These are phyloP conservation scores for Australoheros scitulus DNA, from an alignment of 2,113 vertebrate genomes.

Conservation along the genomic window DNA sequence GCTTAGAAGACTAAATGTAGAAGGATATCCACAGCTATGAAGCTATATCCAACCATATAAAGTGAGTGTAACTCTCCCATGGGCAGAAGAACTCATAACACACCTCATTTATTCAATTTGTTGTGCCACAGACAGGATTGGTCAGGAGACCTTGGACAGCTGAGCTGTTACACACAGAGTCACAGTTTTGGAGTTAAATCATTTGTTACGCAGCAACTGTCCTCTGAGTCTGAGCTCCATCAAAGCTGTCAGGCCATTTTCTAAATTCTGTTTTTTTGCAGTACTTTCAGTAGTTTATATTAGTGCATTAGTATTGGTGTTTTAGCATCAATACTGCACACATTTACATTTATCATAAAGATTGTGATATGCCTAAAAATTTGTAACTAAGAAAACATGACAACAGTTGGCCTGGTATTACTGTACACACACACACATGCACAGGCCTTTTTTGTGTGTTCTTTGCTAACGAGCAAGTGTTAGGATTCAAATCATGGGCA, in stretches of 20 bases:
- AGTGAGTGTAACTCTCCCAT: background rate
- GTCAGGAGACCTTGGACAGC: background rate
- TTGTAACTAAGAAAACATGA: too few species aligned
- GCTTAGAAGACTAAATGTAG: background rate
- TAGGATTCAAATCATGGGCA: background rate
- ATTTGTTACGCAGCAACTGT: background rate
- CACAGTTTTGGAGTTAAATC: background rate
- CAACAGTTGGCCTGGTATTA: too few species aligned
- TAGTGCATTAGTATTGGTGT: background rate
- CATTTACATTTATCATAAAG: too few species aligned
- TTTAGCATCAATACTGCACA: too few species aligned
- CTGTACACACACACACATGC: too few species aligned
- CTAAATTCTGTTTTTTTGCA: background rate
- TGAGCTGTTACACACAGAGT: slow-evolving; percentile 1
- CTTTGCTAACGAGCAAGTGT: background rate
- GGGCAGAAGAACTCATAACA: slow-evolving; percentile 7
- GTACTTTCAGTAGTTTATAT: background rate
- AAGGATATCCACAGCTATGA: background rate
- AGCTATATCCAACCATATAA: slow-evolving; percentile 3
- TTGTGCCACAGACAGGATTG: background rate
- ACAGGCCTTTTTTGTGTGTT: too few species aligned
- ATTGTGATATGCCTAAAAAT: too few species aligned
- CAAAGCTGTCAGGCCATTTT: background rate
- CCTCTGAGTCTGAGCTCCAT: background rate
- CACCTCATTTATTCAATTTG: slow-evolving; percentile 14